Base-by-base conservation (phyloP, 2,113 vertebrate genomes). In the Mormyrus iriodes region DNA sequence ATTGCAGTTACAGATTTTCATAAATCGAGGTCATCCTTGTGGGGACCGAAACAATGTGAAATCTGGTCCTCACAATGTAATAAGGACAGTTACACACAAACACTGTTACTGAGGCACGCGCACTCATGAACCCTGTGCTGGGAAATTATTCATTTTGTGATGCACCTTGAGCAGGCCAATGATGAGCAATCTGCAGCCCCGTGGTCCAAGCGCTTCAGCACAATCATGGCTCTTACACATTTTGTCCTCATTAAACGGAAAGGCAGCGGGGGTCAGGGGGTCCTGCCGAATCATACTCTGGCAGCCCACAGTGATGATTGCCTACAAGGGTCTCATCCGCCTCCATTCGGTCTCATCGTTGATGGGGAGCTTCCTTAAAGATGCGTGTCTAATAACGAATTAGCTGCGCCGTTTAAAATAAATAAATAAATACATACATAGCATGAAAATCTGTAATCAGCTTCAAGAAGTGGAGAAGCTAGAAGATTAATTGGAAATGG, bases 401-500 rank as follows among this genome's bases (percentile, higher is more conserved):
- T 95, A 96, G 94, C 94, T 92, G 94, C 94, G 95, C 96, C 95
- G 94, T 96, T 91, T 91, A 91, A 42, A 86, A 76, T 35, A 73
- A 90, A 92, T 86, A 51, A 69, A 69, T 31, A 69, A 13, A 31
- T 69, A 13, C 61, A 65, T 10, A 65, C 61, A 2, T 19, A 4
- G n/a, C 61, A 13, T 69, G 10, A 90, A 88, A 91, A 91, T 93
- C 93, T 90, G 93, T 94, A 95, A 96, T 96, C 95, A 95, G 93
- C 95, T 94, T 94, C 94, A 95, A 94, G 94, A 95, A 93, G 94
- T 95, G 93, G 93, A 95, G 94, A 94, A 93, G 92, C 94, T 95
- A 95, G 95, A 95, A 96, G 95, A 95, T 96, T 96, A 96, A 96
- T 96, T 96, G 95, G 94, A 96, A 95, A 94, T 93, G 92, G 94